Evolutionary conservation across 2,888 invertebrate species (phyloP).

Genomic region (Steromphala cineraria): DNA sequence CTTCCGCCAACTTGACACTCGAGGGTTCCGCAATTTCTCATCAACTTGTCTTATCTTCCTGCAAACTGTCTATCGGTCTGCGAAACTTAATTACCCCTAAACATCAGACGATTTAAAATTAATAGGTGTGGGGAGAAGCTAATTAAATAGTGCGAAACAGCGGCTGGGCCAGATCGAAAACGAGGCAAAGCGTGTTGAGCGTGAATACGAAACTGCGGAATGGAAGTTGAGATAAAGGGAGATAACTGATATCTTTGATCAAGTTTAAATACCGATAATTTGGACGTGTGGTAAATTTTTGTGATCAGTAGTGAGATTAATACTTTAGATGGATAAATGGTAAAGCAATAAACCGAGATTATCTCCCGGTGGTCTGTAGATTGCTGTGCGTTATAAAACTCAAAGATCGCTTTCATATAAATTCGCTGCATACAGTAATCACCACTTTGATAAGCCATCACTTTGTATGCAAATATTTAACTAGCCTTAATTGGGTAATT

Average conservation of each 20-base stretch:
- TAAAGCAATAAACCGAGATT: constrained; percentile 8
- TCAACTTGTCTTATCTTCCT: not conserved
- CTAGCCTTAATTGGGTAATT: too few relatives aligned
- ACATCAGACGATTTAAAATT: constrained; percentile 21
- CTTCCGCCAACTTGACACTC: not conserved
- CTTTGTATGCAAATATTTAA: too few relatives aligned
- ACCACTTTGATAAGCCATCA: too few relatives aligned
- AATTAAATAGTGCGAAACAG: not conserved
- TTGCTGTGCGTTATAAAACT: not conserved
- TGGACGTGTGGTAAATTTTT: constrained; percentile 13
- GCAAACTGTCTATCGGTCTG: constrained; percentile 9
- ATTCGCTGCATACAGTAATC: too few relatives aligned
- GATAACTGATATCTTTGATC: constrained; percentile 5
- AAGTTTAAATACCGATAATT: constrained; percentile 14
- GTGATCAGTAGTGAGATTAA: not conserved
- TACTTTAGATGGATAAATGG: not conserved
- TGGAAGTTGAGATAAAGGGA: not conserved
- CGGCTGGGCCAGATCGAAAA: not conserved
- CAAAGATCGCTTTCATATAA: too few relatives aligned
- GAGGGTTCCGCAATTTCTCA: constrained; percentile 1
- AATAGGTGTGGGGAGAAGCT: constrained; percentile 6
- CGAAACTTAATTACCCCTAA: constrained; percentile 11
- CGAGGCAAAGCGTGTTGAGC: not conserved
- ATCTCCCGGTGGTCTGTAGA: not conserved
- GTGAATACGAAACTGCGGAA: not conserved